These are phyloP conservation scores for Harpagoxenus sublaevis DNA, from an alignment of 2,888 invertebrate species.

Conservation along the genomic window DNA sequence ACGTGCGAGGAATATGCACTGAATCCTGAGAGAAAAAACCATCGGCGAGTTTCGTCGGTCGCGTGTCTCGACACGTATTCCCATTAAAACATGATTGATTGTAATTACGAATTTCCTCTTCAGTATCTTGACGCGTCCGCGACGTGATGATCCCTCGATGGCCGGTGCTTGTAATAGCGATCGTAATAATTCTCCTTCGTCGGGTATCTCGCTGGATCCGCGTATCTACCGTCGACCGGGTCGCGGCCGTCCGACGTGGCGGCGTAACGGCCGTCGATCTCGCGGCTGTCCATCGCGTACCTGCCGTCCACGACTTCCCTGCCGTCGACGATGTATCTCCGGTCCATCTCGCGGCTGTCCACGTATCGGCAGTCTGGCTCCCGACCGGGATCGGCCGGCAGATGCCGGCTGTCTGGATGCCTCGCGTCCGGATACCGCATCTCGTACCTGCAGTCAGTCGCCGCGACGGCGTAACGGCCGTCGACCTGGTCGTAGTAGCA, in stretches of 20 bases:
- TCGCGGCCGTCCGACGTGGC: slow-evolving; percentile 75
- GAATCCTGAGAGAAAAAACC: not conserved
- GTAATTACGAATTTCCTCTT: slow-evolving; percentile 73
- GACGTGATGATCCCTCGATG: slow-evolving; percentile 83
- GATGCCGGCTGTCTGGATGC: slow-evolving; percentile 68
- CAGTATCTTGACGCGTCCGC: slow-evolving; percentile 84
- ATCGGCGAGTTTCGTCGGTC: not conserved
- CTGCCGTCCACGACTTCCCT: slow-evolving; percentile 76
- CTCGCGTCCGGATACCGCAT: slow-evolving; percentile 73
- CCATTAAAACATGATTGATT: slow-evolving; percentile 68
- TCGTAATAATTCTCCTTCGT: slow-evolving; percentile 85
- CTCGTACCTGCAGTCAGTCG: slow-evolving; percentile 73
- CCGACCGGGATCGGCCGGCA: slow-evolving; percentile 69
- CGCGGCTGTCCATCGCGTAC: slow-evolving; percentile 71
- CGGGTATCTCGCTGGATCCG: slow-evolving; percentile 76
- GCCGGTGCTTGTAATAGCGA: slow-evolving; percentile 85
- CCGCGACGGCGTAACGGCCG: slow-evolving; percentile 69
- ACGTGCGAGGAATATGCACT: slow-evolving; percentile 18
- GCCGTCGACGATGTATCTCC: slow-evolving; percentile 75
- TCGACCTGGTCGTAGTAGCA: slow-evolving; percentile 77
- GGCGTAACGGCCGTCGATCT: slow-evolving; percentile 70
- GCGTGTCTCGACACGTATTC: slow-evolving; percentile 55
- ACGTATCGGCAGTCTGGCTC: slow-evolving; percentile 73
- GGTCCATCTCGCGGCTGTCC: slow-evolving; percentile 73
- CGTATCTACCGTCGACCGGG: slow-evolving; percentile 75